phyloP scores from a whole-genome alignment of 2,888 invertebrate species.

The Anticlea derivata region DNA sequence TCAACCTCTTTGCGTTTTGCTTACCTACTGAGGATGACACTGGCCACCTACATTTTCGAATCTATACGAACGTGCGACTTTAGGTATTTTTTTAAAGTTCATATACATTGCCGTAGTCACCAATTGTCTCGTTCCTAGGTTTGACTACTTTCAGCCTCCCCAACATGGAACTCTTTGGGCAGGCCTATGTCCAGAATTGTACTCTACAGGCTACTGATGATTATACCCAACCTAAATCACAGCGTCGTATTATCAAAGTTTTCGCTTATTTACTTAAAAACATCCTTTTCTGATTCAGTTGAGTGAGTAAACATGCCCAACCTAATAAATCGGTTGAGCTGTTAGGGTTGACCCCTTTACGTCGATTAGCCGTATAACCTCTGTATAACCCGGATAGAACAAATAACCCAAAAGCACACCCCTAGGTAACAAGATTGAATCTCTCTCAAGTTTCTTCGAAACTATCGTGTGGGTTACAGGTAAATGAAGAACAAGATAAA shows the following conservation, averaged over 20 bases:
- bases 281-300: constrained; percentile 31
- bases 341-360: constrained; percentile 44
- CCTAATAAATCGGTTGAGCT: constrained; percentile 45
- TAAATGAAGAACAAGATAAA: constrained; percentile 32
- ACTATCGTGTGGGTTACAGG: constrained; percentile 22
- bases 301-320: constrained; percentile 43
- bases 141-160: no score
- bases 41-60: no score
- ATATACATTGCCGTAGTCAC: no score
- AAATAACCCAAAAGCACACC: constrained; percentile 36
- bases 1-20: no score
- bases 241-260: constrained; percentile 27
- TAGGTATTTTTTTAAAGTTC: no score
- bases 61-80: no score
- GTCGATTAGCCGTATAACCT: constrained; percentile 45
- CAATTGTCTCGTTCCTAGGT: no score
- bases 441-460: constrained; percentile 13
- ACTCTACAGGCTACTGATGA: no score
- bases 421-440: constrained; percentile 30
- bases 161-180: no score
- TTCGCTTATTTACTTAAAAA: constrained; percentile 21
- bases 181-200: no score
- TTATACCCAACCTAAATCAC: no score
- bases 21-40: no score
- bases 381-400: constrained; percentile 37